Evolutionary conservation across 2,113 vertebrate species (phyloP), one percentile per base, ranked within the genome.

Genomic region (Turdus rufiventris): DNA sequence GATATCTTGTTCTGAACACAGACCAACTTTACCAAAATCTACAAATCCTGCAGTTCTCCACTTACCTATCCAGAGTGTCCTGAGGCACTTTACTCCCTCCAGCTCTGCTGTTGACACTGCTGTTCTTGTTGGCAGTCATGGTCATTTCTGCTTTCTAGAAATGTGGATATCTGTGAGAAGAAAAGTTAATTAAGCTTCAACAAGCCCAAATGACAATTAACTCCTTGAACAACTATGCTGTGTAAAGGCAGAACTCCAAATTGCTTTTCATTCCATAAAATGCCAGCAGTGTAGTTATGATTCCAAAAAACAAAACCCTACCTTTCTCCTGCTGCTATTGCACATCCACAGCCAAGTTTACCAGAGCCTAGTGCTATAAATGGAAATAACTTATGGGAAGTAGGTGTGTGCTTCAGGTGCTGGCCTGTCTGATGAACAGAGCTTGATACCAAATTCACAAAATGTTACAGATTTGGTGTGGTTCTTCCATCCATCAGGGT

Each of bases 91-190:
- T 99, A 99, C 97, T 98, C 97, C 97, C 98, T 98, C 98, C 98
- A 94, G 98, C 96, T 97, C 96, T 98, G 93, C 98, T 97, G 85
- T 94, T 98, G 97, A 99, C 98, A 97, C 98, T 98, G 97, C 98
- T 98, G 96, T 98, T 99, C 98, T 99, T 99, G 99, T 99, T 99
- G 98, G 99, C 99, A 96, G 99, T 99, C 99, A 99, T 99, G 98
- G 98, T 99, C 97, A 98, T 98, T 97, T 98, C 98, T 97, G 97
- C 98, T 98, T 91, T 97, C 97, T 96, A 96, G 96, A 97, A 96
- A 88, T 91, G 96, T 96, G 92, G 98, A 97, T 98, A 98, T 98
- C 99, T 99, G 97, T 33, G 51, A 94, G 96, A 66, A 79, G 34
- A 86, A 91, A 97, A 97, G 65, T 58, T 29, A 94, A 77, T 87